phyloP scores from a whole-genome alignment of 2,888 invertebrate genomes.

The Cremastinae sp. region DNA sequence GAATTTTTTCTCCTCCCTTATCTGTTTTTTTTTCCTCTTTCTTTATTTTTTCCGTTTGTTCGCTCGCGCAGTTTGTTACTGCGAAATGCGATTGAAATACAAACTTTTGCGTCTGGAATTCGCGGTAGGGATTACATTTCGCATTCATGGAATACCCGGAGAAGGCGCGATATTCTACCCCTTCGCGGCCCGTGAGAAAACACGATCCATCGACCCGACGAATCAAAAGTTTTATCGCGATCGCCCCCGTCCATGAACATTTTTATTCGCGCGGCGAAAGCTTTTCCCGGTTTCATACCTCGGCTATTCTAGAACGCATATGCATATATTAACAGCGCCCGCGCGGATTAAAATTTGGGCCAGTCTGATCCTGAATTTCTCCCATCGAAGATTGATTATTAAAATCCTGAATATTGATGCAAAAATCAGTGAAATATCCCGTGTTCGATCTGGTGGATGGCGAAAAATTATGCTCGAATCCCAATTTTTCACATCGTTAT shows the following conservation, averaged over 20 bases:
- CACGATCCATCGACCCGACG: slow-evolving; percentile 64
- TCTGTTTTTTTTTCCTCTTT: background rate
- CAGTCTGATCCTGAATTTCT: no score
- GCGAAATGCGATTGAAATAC: slow-evolving; percentile 69
- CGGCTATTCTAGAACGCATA: no score
- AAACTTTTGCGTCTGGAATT: slow-evolving; percentile 65
- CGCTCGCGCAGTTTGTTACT: slow-evolving; percentile 68
- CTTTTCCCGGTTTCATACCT: background rate
- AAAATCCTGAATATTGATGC: no score
- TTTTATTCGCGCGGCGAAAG: no score
- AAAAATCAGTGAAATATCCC: no score
- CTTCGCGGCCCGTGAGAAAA: slow-evolving; percentile 21
- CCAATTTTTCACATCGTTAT: no score
- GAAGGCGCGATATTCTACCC: background rate
- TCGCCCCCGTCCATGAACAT: background rate
- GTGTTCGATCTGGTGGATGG: no score
- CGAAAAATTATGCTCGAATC: no score
- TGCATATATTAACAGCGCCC: no score
- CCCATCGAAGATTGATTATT: no score
- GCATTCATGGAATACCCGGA: slow-evolving; percentile 74
- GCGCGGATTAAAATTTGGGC: no score
- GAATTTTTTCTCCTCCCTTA: background rate
- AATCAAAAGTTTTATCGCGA: slow-evolving; percentile 70
- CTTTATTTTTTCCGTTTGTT: slow-evolving; percentile 12
- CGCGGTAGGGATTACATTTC: slow-evolving; percentile 72